Base-by-base conservation (phyloP, 2,888 invertebrate genomes). In the Eilema griseolum region DNA sequence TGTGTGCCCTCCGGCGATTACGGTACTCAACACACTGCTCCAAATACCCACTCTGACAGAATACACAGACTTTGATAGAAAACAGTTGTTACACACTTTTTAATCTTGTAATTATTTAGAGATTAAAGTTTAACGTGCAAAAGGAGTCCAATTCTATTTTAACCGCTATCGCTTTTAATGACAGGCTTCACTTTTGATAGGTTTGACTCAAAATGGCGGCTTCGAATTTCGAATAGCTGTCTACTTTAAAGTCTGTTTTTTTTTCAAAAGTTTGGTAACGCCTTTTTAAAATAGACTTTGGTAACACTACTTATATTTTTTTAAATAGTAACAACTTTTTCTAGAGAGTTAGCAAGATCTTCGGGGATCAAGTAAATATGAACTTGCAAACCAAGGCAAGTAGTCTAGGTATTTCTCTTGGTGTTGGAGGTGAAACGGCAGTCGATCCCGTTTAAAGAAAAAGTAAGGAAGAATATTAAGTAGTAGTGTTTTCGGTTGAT, bases 51-150 rank as follows among this genome's bases (percentile, higher is more conserved):
- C 78, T 72, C 87, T 88, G 90, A 89, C 89, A 90, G 88, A 87
- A 87, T 89, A 85, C 85, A 90, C 87, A 75, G 82, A 64, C 79
- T 90, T 91, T 92, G 91, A 93, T 92, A 92, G 90, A 92, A 93
- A 93, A 92, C 90, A 90, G 89, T 91, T 91, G 89, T 87, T 87
- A 84, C 81, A 80, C 76, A 83, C 83, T 83, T 86, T 81, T 78
- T 73, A 46, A 67, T 70, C 77, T 69, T 74, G 67, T 75, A 73
- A 77, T 80, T 82, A 86, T 85, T 77, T 80, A 76, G 69, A 79
- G 78, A 76, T 78, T 81, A 81, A 72, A 66, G 71, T 74, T 72
- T 61, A 64, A 78, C 62, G 61, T 24, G 61, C 66, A 72, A 65
- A 66, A 74, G 70, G 73, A 78, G 74, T 72, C 72, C 62, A 26